A percentile compares a stretch with the other conserved stretches of the same genome.
Conservation (phyloP, 92 coral and sea anemone genomes). For the Actinernus sp. region DNA sequence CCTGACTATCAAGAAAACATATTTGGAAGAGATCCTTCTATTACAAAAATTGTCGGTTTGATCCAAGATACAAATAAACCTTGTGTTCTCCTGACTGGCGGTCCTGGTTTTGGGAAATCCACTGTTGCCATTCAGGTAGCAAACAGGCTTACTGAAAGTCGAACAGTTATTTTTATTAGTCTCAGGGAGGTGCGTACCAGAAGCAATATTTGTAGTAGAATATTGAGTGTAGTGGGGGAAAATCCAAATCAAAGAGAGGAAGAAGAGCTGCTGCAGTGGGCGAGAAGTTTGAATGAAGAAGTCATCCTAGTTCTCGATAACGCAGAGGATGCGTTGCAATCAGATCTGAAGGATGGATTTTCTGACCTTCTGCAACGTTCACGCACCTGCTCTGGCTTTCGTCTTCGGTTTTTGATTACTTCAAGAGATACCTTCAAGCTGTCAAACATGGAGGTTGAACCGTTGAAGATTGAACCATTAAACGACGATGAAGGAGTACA, state of each 20-base stretch:
- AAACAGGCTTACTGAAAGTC: too few species aligned
- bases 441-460: neutral
- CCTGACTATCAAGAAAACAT: constrained; percentile 3
- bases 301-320: neutral
- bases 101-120: constrained; percentile 9
- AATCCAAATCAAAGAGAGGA: neutral
- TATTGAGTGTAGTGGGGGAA: too few species aligned
- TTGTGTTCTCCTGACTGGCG: constrained; percentile 8
- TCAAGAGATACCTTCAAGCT: neutral
- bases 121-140: too few species aligned
- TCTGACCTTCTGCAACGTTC: neutral
- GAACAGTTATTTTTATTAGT: neutral
- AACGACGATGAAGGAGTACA: neutral
- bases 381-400: neutral
- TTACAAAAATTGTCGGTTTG: neutral
- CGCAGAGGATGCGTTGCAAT: constrained; percentile 2
- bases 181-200: neutral
- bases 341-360: neutral
- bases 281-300: neutral
- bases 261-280: constrained; percentile 1
- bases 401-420: constrained; percentile 1
- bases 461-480: neutral
- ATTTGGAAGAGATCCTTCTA: neutral
- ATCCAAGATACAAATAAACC: neutral
- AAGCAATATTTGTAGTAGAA: too few species aligned